Base-by-base conservation (phyloP, 2,797 vertebrate genomes). In the Triplophysa yarkandensis region DNA sequence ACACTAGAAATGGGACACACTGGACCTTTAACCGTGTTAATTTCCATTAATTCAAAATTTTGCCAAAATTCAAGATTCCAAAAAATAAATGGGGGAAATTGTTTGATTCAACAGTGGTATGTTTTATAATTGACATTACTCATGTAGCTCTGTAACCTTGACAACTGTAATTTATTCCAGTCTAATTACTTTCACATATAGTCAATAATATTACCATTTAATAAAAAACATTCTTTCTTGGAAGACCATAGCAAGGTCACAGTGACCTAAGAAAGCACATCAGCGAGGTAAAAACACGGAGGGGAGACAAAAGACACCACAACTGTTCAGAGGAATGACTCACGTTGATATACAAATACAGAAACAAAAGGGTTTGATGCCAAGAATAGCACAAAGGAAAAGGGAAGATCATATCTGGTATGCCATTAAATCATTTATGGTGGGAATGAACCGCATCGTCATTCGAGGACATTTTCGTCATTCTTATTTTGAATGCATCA, bases 181-280 rank as follows among this genome's bases (percentile, higher is more conserved):
- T 46, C 6, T 19, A 46, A 6, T 19, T 10, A 39, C 34, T 17
- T 6, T 19, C 7, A 28, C 10, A 57, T n/a, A 6, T 13, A 0
- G n/a, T 11, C n/a, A 21, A 58, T 8, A 60, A 25, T 23, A 60
- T 23, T 60, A 39, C 30, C 27, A 60, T 50, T 55, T 30, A 6
- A 64, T 36, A 17, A 8, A 19, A 23, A 44, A 25, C 16, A 54
- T 52, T 77, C 11, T 62, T 58, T 76, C 68, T 2, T 21, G 34
- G 60, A 43, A 76, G 73, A 73, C 44, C n/a, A 48, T 13, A 16
- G 9, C 70, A 73, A 81, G 80, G 79, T 81, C 77, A 72, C 10
- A 27, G 34, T 71, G 73, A 78, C 72, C 77, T 80, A 39, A 27
- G 46, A 61, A 62, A 57, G 43, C 71, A 50, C 60, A 34, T 46